A percentile compares a stretch with the other conserved stretches of the same genome.
Evolutionary conservation across 2,888 invertebrate genomes (phyloP).

Genomic region (Notodonta ziczac): DNA sequence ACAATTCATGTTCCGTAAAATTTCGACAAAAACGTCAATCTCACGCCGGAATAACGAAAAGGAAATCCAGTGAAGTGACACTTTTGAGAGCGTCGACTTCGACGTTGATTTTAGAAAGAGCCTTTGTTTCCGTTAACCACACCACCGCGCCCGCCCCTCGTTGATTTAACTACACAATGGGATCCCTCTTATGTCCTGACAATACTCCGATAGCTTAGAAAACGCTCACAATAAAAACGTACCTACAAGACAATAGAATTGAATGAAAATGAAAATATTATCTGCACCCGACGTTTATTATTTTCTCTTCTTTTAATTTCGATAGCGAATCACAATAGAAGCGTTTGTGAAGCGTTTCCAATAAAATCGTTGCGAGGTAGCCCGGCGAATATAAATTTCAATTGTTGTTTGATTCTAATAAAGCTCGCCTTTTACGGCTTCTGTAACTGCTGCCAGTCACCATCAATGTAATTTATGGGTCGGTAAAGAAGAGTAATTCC

Average conservation of each 20-base stretch:
- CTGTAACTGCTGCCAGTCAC: constrained; percentile 68
- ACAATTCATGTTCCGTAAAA: constrained; percentile 11
- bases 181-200: constrained; percentile 60
- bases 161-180: constrained; percentile 76
- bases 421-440: constrained; percentile 67
- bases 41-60: constrained; percentile 49
- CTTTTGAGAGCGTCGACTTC: constrained; percentile 64
- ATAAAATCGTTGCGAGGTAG: constrained; percentile 8
- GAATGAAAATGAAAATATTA: constrained; percentile 68
- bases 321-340: constrained; percentile 14
- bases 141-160: constrained; percentile 55
- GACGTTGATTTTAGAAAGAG: constrained; percentile 66
- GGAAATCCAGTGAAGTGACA: constrained; percentile 55
- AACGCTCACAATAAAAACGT: constrained; percentile 74
- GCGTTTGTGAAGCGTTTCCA: constrained; percentile 9
- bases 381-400: constrained; percentile 44
- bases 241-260: constrained; percentile 62
- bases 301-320: constrained; percentile 47
- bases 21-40: constrained; percentile 32
- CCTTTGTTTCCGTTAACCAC: constrained; percentile 71
- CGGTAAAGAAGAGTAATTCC: constrained; percentile 76
- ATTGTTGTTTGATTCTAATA: constrained; percentile 69
- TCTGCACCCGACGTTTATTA: constrained; percentile 54
- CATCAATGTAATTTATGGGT: constrained; percentile 78
- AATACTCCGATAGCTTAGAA: constrained; percentile 74